Conservation (phyloP, 2,113 vertebrate genomes). For the Apodemus sylvaticus region DNA sequence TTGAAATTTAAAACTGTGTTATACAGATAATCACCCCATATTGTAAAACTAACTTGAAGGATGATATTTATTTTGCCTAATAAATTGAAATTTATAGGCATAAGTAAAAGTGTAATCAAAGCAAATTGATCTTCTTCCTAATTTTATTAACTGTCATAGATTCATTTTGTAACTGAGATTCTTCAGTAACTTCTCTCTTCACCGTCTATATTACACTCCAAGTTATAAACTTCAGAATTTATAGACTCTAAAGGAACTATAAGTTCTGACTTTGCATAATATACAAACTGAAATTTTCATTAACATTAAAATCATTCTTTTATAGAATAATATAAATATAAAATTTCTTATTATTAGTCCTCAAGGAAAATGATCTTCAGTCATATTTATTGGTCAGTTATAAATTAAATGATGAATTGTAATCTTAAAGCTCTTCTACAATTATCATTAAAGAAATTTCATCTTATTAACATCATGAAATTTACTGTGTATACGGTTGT, state of each 20-base stretch:
- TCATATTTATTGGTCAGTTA: slow-evolving; percentile 66
- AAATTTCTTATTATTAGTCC: slow-evolving; percentile 55
- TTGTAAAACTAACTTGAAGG: background rate
- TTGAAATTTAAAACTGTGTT: background rate
- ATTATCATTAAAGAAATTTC: slow-evolving; percentile 26
- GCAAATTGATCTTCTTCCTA: background rate
- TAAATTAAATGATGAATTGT: slow-evolving; percentile 52
- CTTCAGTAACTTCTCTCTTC: background rate
- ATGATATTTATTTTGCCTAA: background rate
- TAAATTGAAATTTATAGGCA: background rate
- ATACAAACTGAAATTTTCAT: slow-evolving; percentile 54
- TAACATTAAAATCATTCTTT: slow-evolving; percentile 26
- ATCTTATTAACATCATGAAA: slow-evolving; percentile 9
- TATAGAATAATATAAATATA: slow-evolving; percentile 67
- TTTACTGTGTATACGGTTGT: slow-evolving; percentile 18
- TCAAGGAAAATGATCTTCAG: slow-evolving; percentile 47
- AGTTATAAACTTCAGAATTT: slow-evolving; percentile 46
- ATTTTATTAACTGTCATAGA: background rate
- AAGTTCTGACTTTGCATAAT: slow-evolving; percentile 28
- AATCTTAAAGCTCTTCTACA: slow-evolving; percentile 38
- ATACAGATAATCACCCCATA: background rate
- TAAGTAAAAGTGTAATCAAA: background rate
- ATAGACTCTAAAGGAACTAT: slow-evolving; percentile 43
- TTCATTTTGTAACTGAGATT: background rate
- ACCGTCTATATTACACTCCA: background rate